Base-by-base conservation (phyloP, 1,140 invertebrate genomes). In the Theocolax elegans region DNA sequence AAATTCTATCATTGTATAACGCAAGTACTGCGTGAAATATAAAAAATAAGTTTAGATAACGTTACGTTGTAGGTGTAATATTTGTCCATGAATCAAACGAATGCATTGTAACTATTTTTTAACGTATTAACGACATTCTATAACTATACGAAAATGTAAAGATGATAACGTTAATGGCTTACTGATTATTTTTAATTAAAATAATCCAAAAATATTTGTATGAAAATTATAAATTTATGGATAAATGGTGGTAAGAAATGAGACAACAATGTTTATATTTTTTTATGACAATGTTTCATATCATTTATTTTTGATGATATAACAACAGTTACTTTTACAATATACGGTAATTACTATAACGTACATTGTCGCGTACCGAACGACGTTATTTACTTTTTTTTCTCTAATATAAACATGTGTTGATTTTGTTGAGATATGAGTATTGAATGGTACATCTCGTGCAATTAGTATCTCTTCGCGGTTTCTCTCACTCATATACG, bases 291-390 rank as follows among this genome's bases (percentile, higher is more conserved):
- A 79, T 74, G 74, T 75, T 76, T 68, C 69, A 71, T 77, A 67
- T 68, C 21, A 53, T 77, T 76, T 77, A 77, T 79, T 79, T 73
- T 75, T 73, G 72, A 77, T 80, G 71, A 77, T 77, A 77, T 79
- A 80, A 80, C 79, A 80, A 80, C 79, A 80, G 75, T 76, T 74
- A 80, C 74, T 76, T 76, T 76, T 76, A 65, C 75, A 77, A 72
- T 77, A 76, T 77, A 75, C 69, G 71, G 72, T 76, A 76, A 75
- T 77, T 74, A 73, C 69, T 75, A 74, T 75, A 79, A 79, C 72
- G 74, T 75, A 76, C 75, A 77, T 75, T 70, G 71, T 72, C 70
- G 73, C 71, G 72, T 73, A 54, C 67, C 73, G 72, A n/a, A 78
- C 72, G 17, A 42, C 25, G 15, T 53, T 53, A 42, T 70, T 76